phyloP scores from a whole-genome alignment of 2,797 vertebrate genomes.

The Hylomyscus alleni region DNA sequence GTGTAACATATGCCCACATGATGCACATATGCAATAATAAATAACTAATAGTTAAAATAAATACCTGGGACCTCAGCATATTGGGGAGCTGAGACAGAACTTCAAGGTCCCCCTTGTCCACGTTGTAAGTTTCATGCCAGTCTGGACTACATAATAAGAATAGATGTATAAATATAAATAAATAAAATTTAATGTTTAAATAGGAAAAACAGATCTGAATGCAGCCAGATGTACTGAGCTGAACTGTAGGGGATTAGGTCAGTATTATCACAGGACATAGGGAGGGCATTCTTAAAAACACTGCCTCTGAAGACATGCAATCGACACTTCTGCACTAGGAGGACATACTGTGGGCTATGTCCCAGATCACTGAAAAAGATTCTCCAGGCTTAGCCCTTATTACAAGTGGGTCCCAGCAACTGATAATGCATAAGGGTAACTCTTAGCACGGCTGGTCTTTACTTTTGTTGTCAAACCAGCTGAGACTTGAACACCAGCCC shows the following conservation, averaged over 20 bases:
- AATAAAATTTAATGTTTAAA: conserved; percentile 7
- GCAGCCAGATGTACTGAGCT: background rate
- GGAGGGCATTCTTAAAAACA: background rate
- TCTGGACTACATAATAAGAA: background rate
- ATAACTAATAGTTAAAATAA: background rate
- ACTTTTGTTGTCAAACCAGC: background rate
- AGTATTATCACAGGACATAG: background rate
- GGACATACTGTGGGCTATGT: background rate
- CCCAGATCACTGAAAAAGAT: background rate
- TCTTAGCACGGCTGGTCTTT: background rate
- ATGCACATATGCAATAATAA: background rate
- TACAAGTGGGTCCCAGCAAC: background rate
- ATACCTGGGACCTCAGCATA: background rate
- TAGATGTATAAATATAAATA: background rate
- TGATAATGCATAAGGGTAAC: background rate
- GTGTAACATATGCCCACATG: background rate
- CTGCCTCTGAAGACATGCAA: background rate
- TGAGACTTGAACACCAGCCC: background rate
- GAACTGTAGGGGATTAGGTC: background rate
- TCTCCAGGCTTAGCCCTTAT: background rate
- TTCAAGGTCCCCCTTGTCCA: background rate
- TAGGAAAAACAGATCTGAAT: background rate
- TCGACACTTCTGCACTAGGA: background rate
- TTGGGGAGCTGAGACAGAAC: background rate
- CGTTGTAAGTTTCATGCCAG: background rate